Percentiles rank a stretch among this genome's conserved stretches.
Conservation (phyloP, 1,140 invertebrate species). For the Magallana gigas region DNA sequence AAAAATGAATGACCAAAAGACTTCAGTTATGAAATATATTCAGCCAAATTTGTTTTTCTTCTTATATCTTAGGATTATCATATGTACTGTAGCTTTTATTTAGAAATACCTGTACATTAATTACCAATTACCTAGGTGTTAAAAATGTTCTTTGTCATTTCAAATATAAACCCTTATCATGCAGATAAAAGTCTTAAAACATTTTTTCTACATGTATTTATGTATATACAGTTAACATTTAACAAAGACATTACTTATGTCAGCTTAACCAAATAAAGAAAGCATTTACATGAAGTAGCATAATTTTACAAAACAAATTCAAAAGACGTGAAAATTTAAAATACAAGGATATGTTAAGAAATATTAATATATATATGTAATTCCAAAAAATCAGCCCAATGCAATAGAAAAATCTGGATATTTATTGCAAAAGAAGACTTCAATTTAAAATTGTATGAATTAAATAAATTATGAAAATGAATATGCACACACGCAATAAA, state of each 20-base stretch:
- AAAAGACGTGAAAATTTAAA: no score
- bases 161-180: neutral
- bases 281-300: neutral
- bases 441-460: neutral
- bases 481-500: neutral
- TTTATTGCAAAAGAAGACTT: neutral
- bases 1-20: no score
- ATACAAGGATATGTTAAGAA: no score
- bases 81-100: neutral
- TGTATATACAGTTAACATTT: neutral
- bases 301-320: no score
- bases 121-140: neutral
- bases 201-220: neutral
- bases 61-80: neutral
- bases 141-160: neutral
- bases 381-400: no score
- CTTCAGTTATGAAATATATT: no score
- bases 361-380: no score
- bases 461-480: neutral
- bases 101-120: neutral
- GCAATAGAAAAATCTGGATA: neutral
- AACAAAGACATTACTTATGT: conserved; percentile 7
- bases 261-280: neutral
- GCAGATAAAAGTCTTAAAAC: conserved; percentile 22
- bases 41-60: no score